A percentile compares a stretch with the other conserved stretches of the same genome.
Conservation (phyloP, 1,140 invertebrate species). For the Lucilia cuprina region DNA sequence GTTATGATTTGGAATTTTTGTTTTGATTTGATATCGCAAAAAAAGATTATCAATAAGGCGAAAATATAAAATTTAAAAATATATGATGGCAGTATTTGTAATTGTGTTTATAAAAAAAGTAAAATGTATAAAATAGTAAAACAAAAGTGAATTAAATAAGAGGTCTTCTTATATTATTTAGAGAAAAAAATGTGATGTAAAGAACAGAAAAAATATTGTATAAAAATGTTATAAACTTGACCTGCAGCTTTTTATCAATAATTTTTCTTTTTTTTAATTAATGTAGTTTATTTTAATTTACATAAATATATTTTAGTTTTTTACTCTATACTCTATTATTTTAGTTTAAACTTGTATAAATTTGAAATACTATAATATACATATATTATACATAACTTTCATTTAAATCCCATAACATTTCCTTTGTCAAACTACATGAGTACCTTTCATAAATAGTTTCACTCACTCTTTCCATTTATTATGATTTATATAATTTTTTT, state of each 20-base stretch:
- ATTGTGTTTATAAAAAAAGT: not conserved
- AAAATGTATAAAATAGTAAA: not conserved
- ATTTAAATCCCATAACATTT: not conserved
- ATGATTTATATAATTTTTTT: not conserved
- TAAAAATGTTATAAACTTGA: not conserved
- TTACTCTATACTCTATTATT: not conserved
- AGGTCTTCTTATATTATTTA: conserved; percentile 8
- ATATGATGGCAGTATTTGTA: not conserved
- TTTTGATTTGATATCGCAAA: too few relatives aligned
- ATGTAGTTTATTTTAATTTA: not conserved
- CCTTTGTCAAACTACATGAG: not conserved
- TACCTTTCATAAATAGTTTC: conserved; percentile 14
- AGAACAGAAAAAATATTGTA: not conserved
- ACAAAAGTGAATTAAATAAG: not conserved
- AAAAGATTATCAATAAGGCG: not conserved
- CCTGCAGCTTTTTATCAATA: not conserved
- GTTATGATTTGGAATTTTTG: not conserved
- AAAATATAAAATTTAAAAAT: not conserved
- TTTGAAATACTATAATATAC: not conserved
- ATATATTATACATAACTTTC: not conserved
- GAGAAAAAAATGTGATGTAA: not conserved
- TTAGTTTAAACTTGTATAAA: not conserved
- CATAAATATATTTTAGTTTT: conserved; percentile 1
- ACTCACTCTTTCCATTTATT: not conserved
- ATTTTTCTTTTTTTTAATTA: not conserved